Base-by-base conservation (phyloP, 2,797 vertebrate species). In the Sternotherus odoratus region DNA sequence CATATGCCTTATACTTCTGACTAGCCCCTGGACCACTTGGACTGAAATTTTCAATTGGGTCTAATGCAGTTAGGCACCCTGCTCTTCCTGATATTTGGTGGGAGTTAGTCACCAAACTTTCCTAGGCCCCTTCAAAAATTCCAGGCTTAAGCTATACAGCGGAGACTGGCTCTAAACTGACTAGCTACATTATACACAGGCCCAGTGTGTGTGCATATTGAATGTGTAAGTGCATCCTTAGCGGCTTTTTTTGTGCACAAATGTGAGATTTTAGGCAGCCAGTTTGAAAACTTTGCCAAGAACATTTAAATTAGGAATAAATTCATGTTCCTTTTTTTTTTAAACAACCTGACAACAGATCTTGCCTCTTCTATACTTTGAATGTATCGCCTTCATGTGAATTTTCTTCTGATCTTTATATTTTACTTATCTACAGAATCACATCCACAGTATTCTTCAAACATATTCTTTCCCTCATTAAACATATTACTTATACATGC, bases 221-320 rank as follows among this genome's bases (percentile, higher is more conserved):
- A 79, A 57, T 0, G 2, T 33, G 15, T 80, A 82, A 88, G 81
- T 51, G 54, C 3, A 79, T 84, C 4, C 8, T 21, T 74, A 1
- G 3, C 10, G 30, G 36, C 28, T 57, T 24, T 51, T 80, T 93
- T 82, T 87, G 36, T 84, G 36, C 57, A 92, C 83, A 90, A 93
- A 51, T 46, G 9, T 74, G 79, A 48, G 50, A 83, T 5, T 23
- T 89, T 74, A 48, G 48, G 9, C 49, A 91, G 50, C 12, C 36
- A 49, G 43, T 4, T 90, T 57, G 72, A 92, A 96, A 95, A 92
- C 39, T 57, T 72, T 82, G 53, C 92, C 36, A 12, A 77, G 50
- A 46, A 39, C 85, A 69, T 89, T 94, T 91, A 80, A 80, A 83
- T 39, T 89, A 72, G 82, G 92, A 92, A 78, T n/a, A 88, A 92